Percentiles rank a stretch among this genome's conserved stretches.
phyloP scores from a whole-genome alignment of 1,140 invertebrate species.

The Leptestheria dahalacensis region DNA sequence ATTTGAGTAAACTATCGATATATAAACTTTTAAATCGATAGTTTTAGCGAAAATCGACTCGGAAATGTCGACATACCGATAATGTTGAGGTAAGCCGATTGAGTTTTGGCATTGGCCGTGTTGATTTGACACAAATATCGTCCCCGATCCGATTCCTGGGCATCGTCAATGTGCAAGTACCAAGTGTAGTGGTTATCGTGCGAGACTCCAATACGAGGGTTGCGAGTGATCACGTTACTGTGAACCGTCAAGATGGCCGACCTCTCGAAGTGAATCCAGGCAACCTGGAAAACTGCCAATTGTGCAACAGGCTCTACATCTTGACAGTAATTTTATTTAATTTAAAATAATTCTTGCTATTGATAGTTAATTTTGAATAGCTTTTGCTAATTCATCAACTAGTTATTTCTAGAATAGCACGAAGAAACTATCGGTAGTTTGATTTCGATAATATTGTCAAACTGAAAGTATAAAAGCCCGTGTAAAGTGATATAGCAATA shows the following conservation, averaged over 20 bases:
- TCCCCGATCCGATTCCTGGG: conserved; percentile 77
- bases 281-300: conserved; percentile 45
- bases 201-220: conserved; percentile 72
- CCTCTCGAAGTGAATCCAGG: conserved; percentile 89
- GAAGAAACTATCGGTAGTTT: too few species aligned
- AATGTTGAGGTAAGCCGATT: conserved; percentile 80
- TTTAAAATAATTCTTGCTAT: not conserved
- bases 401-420: too few species aligned
- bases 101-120: conserved; percentile 79
- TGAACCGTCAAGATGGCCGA: conserved; percentile 83
- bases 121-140: conserved; percentile 94
- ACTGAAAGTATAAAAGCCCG: too few species aligned
- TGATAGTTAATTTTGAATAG: not conserved
- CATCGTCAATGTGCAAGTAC: conserved; percentile 78
- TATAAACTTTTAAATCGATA: conserved; percentile 71
- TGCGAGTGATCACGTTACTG: conserved; percentile 79
- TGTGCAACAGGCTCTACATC: conserved; percentile 22
- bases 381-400: too few species aligned
- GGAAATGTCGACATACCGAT: conserved; percentile 51
- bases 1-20: conserved; percentile 68
- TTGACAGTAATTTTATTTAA: conserved; percentile 15
- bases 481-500: too few species aligned
- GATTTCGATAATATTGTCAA: too few species aligned
- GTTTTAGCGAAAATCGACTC: too few species aligned
- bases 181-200: conserved; percentile 74